phyloP scores from a whole-genome alignment of 2,888 invertebrate genomes.

The Drosophila nr. perissopoda region DNA sequence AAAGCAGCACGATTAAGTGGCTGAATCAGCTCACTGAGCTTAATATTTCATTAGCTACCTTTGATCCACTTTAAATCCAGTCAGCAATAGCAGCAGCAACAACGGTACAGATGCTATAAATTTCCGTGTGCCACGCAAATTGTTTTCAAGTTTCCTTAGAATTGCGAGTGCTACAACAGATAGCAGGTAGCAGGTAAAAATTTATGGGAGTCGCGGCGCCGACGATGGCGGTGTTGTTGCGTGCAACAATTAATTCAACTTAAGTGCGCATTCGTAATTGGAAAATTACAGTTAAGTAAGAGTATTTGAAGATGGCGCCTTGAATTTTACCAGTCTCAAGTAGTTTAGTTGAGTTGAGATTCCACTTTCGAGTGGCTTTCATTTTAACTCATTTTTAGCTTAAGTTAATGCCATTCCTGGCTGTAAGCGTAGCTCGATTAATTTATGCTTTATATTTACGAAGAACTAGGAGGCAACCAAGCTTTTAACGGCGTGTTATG shows the following conservation, averaged over 20 bases:
- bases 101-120: constrained; percentile 44
- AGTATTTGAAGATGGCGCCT: constrained; percentile 40
- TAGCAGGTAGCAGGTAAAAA: constrained; percentile 33
- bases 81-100: constrained; percentile 22
- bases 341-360: constrained; percentile 36
- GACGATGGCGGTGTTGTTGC: constrained; percentile 29
- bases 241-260: constrained; percentile 74
- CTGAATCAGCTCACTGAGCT: constrained; percentile 49
- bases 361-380: constrained; percentile 49
- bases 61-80: constrained; percentile 58
- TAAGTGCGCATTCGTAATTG: constrained; percentile 78
- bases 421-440: constrained; percentile 46
- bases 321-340: constrained; percentile 37
- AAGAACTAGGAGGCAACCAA: constrained; percentile 19
- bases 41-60: constrained; percentile 76
- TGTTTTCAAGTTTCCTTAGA: constrained; percentile 55
- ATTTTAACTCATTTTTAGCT: constrained; percentile 59
- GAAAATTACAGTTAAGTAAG: constrained; percentile 63
- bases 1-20: constrained; percentile 49
- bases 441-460: constrained; percentile 59
- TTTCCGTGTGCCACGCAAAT: constrained; percentile 60
- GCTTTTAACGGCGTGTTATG: constrained; percentile 65
- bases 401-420: constrained; percentile 5
- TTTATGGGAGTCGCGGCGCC: constrained; percentile 45
- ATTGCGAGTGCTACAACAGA: constrained; percentile 61